Evolutionary conservation across 2,113 vertebrate genomes (phyloP).

Genomic region (Tetrao urogallus): DNA sequence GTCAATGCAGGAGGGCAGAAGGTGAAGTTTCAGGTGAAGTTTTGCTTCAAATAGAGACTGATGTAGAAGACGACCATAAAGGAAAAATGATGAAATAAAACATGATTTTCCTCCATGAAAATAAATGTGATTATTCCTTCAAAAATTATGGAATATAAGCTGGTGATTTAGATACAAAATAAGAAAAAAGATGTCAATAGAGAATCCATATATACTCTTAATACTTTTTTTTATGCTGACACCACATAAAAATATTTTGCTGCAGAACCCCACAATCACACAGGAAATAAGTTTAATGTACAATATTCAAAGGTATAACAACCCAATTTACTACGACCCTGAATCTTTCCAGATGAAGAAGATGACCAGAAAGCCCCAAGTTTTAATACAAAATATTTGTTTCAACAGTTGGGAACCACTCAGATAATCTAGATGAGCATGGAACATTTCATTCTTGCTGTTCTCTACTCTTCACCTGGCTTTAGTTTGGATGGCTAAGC

Average conservation of each 20-base stretch:
- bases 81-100: not conserved
- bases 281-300: not conserved
- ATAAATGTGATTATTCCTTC: not conserved
- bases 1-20: not conserved
- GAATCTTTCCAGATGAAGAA: not conserved
- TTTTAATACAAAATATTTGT: not conserved
- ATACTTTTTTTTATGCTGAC: not conserved
- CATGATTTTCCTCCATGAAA: not conserved
- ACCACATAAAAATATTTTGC: not conserved
- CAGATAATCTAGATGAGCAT: not conserved
- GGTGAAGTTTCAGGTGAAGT: not conserved
- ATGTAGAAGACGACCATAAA: not conserved
- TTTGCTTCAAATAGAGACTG: not conserved
- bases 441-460: not conserved
- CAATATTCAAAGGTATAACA: not conserved
- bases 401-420: not conserved
- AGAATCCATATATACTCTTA: not conserved
- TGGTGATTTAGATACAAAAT: not conserved
- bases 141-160: not conserved
- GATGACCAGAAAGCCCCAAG: accelerated
- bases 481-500: not conserved
- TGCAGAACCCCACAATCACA: not conserved
- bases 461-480: not conserved
- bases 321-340: not conserved
- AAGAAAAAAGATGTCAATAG: not conserved